A percentile compares a stretch with the other conserved stretches of the same genome.
Evolutionary conservation across 2,797 vertebrate species (phyloP).

Genomic region (Coilia nasus): DNA sequence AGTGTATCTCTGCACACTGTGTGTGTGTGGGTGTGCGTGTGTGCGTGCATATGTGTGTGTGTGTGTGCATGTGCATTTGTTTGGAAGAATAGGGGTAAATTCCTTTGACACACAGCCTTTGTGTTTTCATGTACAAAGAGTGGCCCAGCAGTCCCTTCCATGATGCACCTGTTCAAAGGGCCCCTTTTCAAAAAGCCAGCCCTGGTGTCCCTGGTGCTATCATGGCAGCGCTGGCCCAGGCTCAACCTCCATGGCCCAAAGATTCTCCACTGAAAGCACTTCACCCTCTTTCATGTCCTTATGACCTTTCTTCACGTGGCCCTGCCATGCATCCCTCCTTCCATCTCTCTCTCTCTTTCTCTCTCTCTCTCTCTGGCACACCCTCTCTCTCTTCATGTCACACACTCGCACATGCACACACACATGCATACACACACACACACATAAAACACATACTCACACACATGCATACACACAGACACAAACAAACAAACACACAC

Average conservation of each 20-base stretch:
- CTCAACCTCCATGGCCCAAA: conserved; percentile 38
- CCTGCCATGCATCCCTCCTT: not conserved
- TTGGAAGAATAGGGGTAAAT: conserved; percentile 40
- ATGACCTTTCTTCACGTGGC: not conserved
- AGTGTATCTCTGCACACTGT: not conserved
- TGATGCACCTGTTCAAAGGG: conserved; percentile 57
- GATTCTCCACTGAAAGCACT: conserved; percentile 48
- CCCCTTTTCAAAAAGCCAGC: conserved; percentile 47
- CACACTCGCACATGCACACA: not conserved
- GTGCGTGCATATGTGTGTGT: conserved; percentile 45
- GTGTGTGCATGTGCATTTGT: conserved; percentile 14
- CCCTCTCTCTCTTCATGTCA: not conserved
- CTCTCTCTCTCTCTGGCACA: not conserved
- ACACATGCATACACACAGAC: too few species aligned
- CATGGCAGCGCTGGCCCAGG: conserved; percentile 41
- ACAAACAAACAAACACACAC: too few species aligned
- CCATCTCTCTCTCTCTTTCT: not conserved
- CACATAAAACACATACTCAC: too few species aligned
- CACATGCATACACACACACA: not conserved
- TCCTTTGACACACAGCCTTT: conserved; percentile 52
- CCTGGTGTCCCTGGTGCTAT: conserved; percentile 47
- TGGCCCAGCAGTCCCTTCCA: conserved; percentile 44
- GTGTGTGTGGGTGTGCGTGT: not conserved
- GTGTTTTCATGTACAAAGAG: conserved; percentile 50
- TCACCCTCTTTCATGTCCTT: conserved; percentile 50